Conservation (phyloP, 2,797 vertebrate species). For the Rhyacichthys aspro region DNA sequence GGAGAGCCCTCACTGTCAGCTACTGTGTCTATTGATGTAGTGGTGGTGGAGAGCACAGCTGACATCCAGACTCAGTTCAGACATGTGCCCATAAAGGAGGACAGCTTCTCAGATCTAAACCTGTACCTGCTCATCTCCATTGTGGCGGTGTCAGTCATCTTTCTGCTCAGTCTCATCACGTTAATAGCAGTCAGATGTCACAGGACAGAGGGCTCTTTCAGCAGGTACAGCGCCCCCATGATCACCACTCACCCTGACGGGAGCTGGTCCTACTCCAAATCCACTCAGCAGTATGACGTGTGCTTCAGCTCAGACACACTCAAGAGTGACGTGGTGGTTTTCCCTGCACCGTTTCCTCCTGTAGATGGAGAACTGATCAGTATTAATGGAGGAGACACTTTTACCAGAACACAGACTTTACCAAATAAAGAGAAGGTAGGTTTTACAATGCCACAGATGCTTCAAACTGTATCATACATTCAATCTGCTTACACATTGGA, state of each 20-base stretch:
- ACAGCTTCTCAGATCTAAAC: conserved; percentile 70
- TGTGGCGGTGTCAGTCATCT: conserved; percentile 69
- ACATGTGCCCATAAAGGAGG: conserved; percentile 65
- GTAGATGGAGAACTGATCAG: conserved; percentile 71
- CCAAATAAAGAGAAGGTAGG: conserved; percentile 60
- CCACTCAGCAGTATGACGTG: conserved; percentile 77
- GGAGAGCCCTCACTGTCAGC: conserved; percentile 73
- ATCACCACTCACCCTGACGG: conserved; percentile 46
- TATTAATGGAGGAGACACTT: conserved; percentile 70
- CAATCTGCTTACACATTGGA: too few relatives aligned
- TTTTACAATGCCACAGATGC: background rate
- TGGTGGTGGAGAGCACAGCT: conserved; percentile 62
- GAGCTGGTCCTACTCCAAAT: conserved; percentile 75
- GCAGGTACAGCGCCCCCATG: conserved; percentile 69
- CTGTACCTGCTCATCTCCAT: conserved; percentile 75
- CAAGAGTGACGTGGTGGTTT: conserved; percentile 74
- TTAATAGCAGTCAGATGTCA: conserved; percentile 70
- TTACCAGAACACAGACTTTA: conserved; percentile 68
- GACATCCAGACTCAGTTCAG: conserved; percentile 65
- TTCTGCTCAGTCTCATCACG: conserved; percentile 72
- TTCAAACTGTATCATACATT: too few relatives aligned
- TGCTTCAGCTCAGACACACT: conserved; percentile 77
- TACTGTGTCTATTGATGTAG: conserved; percentile 73
- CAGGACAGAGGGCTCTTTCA: conserved; percentile 38
- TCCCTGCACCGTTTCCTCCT: conserved; percentile 54